Conservation (phyloP, 2,113 vertebrate genomes). For the Dolichotis patagonum region DNA sequence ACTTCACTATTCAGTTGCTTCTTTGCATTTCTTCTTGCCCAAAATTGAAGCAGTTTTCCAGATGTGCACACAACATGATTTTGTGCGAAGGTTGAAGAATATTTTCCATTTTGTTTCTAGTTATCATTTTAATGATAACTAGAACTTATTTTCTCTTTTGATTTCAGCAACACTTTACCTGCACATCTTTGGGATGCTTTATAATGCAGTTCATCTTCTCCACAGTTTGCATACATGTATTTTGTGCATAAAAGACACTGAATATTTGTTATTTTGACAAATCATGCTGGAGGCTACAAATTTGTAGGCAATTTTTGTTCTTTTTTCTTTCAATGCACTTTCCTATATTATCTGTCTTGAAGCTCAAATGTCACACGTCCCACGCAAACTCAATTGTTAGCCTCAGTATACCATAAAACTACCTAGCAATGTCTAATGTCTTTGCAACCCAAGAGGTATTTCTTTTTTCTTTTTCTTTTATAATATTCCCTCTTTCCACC, state of each 20-base stretch:
- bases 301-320: constrained; percentile 13
- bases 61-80: background rate
- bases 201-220: background rate
- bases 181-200: background rate
- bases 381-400: background rate
- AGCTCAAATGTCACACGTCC: background rate
- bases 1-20: background rate
- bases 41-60: background rate
- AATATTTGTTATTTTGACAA: constrained; percentile 49
- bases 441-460: background rate
- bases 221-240: background rate
- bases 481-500: background rate
- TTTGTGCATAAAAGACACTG: background rate
- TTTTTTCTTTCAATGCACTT: constrained; percentile 44
- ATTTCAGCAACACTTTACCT: background rate
- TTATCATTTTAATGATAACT: background rate
- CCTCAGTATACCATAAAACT: background rate
- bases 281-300: background rate
- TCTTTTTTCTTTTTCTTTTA: background rate
- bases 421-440: background rate
- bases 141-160: background rate
- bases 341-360: background rate
- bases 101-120: constrained; percentile 40
- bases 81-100: constrained; percentile 9
- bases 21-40: background rate